Evolutionary conservation across 2,888 invertebrate species (phyloP).

Genomic region (Ptilodon capucinus): DNA sequence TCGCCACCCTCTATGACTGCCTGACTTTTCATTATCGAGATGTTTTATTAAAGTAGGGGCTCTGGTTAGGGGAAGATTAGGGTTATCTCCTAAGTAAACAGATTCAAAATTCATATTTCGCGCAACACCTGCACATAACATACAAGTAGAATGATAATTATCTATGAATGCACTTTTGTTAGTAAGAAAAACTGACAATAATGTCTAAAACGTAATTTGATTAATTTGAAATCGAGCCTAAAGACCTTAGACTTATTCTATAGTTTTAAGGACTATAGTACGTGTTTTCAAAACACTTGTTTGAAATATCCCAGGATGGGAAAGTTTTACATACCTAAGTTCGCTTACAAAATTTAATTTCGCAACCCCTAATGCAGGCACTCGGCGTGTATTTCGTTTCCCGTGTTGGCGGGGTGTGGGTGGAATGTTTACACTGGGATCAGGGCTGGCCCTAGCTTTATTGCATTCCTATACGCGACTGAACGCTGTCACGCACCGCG

Average conservation of each 20-base stretch:
- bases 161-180: too few relatives aligned
- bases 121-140: neutral
- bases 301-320: too few relatives aligned
- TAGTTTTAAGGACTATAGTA: too few relatives aligned
- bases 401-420: constrained; percentile 53
- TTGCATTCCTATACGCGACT: constrained; percentile 68
- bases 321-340: too few relatives aligned
- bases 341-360: constrained; percentile 4
- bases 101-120: constrained; percentile 5
- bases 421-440: constrained; percentile 72
- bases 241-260: too few relatives aligned
- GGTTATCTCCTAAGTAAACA: constrained; percentile 51
- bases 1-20: constrained; percentile 78
- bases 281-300: too few relatives aligned
- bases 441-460: constrained; percentile 54
- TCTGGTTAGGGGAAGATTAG: constrained; percentile 59
- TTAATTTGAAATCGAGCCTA: too few relatives aligned
- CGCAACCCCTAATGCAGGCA: constrained; percentile 34
- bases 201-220: too few relatives aligned
- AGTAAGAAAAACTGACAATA: too few relatives aligned
- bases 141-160: neutral
- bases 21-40: constrained; percentile 84
- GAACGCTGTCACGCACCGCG: constrained; percentile 17
- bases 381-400: constrained; percentile 65
- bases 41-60: constrained; percentile 81